Evolutionary conservation across 2,113 vertebrate genomes (phyloP).

Genomic region (Leptobrachium leishanense): DNA sequence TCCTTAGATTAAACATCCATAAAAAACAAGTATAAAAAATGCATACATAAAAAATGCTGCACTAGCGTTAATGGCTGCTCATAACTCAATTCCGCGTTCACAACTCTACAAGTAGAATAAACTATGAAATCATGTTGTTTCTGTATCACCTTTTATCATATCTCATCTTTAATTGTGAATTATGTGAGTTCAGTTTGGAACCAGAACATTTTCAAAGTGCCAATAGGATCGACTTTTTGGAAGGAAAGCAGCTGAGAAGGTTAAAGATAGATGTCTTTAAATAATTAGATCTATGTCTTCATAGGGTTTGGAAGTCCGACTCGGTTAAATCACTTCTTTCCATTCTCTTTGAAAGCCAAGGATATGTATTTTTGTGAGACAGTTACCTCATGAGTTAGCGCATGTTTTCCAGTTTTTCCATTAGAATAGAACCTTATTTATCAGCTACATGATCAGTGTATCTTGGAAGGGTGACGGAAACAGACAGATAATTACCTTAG

Average conservation of each 20-base stretch:
- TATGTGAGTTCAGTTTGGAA: slow-evolving; percentile 32
- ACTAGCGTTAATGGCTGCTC: background rate
- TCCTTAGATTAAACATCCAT: background rate
- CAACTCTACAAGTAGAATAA: slow-evolving; percentile 14
- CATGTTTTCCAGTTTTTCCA: slow-evolving; percentile 41
- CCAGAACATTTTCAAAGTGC: slow-evolving; percentile 25
- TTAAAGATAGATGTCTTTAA: slow-evolving; percentile 42
- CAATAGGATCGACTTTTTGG: slow-evolving; percentile 27
- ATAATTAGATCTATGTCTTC: slow-evolving; percentile 44
- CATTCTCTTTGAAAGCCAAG: slow-evolving; percentile 44
- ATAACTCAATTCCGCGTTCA: background rate
- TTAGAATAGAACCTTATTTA: slow-evolving; percentile 29
- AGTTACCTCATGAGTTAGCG: slow-evolving; percentile 40
- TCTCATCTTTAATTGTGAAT: slow-evolving; percentile 38
- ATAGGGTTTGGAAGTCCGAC: slow-evolving; percentile 37
- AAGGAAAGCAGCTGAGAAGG: slow-evolving; percentile 36
- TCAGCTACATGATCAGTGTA: slow-evolving; percentile 12
- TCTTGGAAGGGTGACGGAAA: slow-evolving; percentile 11
- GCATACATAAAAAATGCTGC: background rate
- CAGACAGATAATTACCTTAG: slow-evolving; percentile 30
- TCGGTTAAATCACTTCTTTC: slow-evolving; percentile 42
- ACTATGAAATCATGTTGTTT: slow-evolving; percentile 36
- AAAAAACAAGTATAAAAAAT: background rate
- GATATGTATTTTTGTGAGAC: slow-evolving; percentile 36
- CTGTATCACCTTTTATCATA: slow-evolving; percentile 29